A percentile compares a stretch with the other conserved stretches of the same genome.
Conservation (phyloP, 2,797 vertebrate genomes). For the Brachymystax lenok region DNA sequence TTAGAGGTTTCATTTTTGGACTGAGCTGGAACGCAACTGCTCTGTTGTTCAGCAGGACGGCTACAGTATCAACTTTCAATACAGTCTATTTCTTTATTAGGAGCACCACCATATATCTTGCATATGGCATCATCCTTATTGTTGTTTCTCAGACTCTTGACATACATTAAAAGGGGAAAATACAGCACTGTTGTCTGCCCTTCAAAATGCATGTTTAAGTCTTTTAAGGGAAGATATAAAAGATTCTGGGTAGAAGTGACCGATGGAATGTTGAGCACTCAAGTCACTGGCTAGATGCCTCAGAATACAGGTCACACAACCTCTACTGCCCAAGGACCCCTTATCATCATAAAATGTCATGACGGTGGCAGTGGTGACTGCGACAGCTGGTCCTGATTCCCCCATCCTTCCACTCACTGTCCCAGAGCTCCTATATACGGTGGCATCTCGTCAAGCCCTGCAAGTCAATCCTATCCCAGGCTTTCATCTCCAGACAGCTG, state of each 20-base stretch:
- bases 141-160: neutral
- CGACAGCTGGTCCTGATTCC: slow-evolving; percentile 71
- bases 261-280: slow-evolving; percentile 34
- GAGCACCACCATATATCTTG: neutral
- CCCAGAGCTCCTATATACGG: slow-evolving; percentile 55
- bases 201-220: slow-evolving; percentile 14
- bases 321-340: slow-evolving; percentile 51
- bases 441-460: slow-evolving; percentile 44
- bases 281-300: slow-evolving; percentile 33
- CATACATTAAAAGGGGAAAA: slow-evolving; percentile 9
- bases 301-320: no score
- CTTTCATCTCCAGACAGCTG: slow-evolving; percentile 74
- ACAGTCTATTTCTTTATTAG: neutral
- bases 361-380: neutral
- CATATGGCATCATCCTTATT: neutral
- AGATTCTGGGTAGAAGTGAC: slow-evolving; percentile 11
- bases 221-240: slow-evolving; percentile 42
- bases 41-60: neutral
- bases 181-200: neutral
- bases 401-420: slow-evolving; percentile 52
- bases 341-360: neutral
- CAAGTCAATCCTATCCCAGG: slow-evolving; percentile 50
- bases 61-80: neutral
- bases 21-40: neutral
- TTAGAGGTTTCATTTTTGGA: neutral